Conservation (phyloP, 2,797 vertebrate species). For the Cynopterus sphinx region DNA sequence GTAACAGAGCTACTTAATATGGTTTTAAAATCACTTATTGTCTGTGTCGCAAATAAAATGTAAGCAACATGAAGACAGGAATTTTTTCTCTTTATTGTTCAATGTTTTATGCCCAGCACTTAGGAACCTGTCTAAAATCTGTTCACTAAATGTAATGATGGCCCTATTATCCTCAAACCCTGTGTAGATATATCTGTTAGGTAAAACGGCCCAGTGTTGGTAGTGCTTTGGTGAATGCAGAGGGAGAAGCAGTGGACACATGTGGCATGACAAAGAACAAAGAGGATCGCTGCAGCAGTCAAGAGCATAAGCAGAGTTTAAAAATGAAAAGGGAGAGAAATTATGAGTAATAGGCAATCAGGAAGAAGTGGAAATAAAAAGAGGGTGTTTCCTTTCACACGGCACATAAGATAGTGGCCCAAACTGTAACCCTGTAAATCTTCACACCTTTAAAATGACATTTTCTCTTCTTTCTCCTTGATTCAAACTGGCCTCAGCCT, state of each 20-base stretch:
- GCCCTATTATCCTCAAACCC: neutral
- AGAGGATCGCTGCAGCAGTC: neutral
- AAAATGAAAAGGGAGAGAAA: neutral
- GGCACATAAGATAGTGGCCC: neutral
- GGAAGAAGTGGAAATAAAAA: neutral
- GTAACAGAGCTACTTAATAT: neutral
- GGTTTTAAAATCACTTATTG: neutral
- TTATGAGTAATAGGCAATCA: neutral
- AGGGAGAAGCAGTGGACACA: fast-evolving
- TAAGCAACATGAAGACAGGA: neutral
- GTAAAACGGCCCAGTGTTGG: neutral
- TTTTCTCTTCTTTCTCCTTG: too few species aligned
- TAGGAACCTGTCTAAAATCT: neutral
- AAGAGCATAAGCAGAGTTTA: neutral
- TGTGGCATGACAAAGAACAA: neutral
- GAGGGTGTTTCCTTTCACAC: neutral
- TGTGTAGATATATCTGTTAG: neutral
- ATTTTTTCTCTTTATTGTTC: neutral
- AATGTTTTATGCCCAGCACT: neutral
- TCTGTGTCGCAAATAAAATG: neutral
- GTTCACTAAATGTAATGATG: neutral
- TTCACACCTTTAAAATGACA: too few species aligned
- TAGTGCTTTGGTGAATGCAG: neutral
- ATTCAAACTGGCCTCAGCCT: too few species aligned
- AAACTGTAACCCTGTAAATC: too few species aligned